Evolutionary conservation across 92 coral and sea anemone species (phyloP).

Genomic region (Zoanthus sociatus): DNA sequence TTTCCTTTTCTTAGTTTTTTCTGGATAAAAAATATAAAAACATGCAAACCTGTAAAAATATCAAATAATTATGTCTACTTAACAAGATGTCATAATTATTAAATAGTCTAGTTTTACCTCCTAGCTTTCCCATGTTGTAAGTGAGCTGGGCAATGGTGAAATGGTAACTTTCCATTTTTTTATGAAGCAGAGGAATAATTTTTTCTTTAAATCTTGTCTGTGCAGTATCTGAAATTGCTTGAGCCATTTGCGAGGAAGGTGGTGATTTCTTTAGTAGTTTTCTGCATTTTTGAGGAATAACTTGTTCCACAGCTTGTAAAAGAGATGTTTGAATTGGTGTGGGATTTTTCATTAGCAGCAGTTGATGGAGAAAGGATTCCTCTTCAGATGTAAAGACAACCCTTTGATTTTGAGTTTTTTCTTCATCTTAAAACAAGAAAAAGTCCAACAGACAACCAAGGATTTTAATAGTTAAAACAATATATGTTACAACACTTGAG

Average conservation of each 20-base stretch:
- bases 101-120: not conserved
- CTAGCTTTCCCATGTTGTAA: not conserved
- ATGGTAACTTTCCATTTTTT: not conserved
- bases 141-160: not conserved
- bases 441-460: no score
- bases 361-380: not conserved
- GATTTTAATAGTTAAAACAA: no score
- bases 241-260: not conserved
- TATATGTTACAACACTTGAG: no score
- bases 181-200: not conserved
- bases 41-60: not conserved
- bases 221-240: not conserved
- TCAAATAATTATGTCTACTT: no score
- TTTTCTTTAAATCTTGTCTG: not conserved
- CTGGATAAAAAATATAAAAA: not conserved
- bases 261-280: not conserved
- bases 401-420: not conserved
- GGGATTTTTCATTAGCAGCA: not conserved
- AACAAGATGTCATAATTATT: not conserved
- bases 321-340: not conserved
- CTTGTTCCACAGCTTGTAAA: not conserved
- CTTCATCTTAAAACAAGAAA: not conserved
- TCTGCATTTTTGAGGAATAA: not conserved
- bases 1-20: no score
- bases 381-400: not conserved